A percentile compares a stretch with the other conserved stretches of the same genome.
Conservation (phyloP, 2,888 invertebrate species). For the Eupithecia inturbata region DNA sequence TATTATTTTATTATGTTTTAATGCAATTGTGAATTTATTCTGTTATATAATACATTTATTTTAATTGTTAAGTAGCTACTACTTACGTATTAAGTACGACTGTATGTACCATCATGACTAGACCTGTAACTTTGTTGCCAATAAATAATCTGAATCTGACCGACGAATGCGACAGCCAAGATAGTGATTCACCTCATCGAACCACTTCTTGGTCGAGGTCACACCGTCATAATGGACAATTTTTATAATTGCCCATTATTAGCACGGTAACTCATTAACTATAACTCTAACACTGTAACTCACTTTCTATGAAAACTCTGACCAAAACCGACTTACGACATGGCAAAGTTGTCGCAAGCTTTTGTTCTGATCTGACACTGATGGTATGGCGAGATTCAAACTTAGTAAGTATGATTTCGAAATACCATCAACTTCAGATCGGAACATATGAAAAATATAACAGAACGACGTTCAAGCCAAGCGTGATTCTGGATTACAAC, state of each 20-base stretch:
- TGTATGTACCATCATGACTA: no score
- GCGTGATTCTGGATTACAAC: neutral
- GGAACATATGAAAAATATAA: slow-evolving; percentile 2
- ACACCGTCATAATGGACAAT: neutral
- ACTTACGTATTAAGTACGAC: no score
- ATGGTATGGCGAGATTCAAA: slow-evolving; percentile 1
- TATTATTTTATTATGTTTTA: no score
- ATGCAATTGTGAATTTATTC: no score
- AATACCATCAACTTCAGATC: neutral
- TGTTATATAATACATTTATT: no score
- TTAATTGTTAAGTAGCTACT: no score
- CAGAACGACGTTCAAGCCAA: slow-evolving; percentile 1
- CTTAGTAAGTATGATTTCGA: slow-evolving; percentile 1
- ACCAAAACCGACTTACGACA: neutral
- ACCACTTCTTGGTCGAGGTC: neutral
- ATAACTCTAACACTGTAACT: neutral
- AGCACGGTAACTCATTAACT: neutral
- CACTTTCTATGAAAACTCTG: neutral
- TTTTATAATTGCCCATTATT: neutral
- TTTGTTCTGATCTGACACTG: neutral
- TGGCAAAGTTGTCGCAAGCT: neutral
- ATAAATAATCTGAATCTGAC: no score
- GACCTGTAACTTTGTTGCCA: no score
- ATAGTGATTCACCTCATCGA: slow-evolving; percentile 8
- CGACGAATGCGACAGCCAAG: slow-evolving; percentile 16